Evolutionary conservation across 2,888 invertebrate species (phyloP).

Genomic region (Diaperis boleti): DNA sequence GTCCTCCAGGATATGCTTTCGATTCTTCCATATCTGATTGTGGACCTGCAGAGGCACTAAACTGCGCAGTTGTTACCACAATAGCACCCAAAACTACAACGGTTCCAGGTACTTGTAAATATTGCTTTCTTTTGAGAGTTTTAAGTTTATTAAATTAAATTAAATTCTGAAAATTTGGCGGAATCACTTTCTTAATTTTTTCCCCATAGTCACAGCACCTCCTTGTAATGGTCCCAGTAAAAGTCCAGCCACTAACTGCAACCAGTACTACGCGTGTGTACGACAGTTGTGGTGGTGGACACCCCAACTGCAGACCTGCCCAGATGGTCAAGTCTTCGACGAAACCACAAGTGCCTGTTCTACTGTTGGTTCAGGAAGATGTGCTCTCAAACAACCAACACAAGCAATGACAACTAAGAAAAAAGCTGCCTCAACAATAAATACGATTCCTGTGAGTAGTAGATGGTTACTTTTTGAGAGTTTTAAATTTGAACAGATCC

Average conservation of each 20-base stretch:
- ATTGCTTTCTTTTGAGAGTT: too few relatives aligned
- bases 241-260: not conserved
- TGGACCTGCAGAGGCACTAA: not conserved
- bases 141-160: not conserved
- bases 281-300: conserved; percentile 1
- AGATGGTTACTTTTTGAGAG: too few relatives aligned
- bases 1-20: not conserved
- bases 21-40: not conserved
- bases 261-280: conserved; percentile 4
- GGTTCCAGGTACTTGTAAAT: not conserved
- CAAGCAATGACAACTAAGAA: not conserved
- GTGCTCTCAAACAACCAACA: not conserved
- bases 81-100: not conserved
- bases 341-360: not conserved
- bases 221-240: not conserved
- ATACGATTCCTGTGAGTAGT: too few relatives aligned
- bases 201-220: not conserved
- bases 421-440: not conserved
- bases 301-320: not conserved
- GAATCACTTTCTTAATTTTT: too few relatives aligned
- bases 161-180: not conserved
- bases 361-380: not conserved
- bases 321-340: conserved; percentile 2
- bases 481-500: not conserved
- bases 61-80: not conserved